Percentiles rank a stretch among this genome's conserved stretches.
Conservation (phyloP, 2,888 invertebrate species). For the Lacanobia oleracea region DNA sequence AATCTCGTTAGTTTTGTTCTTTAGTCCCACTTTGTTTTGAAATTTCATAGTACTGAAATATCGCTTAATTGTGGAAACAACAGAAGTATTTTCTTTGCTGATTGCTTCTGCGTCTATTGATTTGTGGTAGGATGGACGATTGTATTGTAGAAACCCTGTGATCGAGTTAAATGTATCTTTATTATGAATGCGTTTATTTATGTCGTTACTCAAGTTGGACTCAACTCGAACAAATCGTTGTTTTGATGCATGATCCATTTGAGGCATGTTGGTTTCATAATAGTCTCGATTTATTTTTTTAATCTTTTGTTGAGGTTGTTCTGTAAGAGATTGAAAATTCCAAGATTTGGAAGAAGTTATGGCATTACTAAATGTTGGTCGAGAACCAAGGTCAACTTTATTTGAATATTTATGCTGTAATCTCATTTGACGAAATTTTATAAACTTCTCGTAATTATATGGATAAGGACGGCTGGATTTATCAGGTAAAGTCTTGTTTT, state of each 20-base stretch:
- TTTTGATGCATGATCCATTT: constrained; percentile 12
- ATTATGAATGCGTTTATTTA: not conserved
- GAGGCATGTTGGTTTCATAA: not conserved
- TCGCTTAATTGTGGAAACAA: constrained; percentile 44
- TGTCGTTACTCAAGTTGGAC: constrained; percentile 27
- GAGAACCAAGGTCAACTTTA: constrained; percentile 2
- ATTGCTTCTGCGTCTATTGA: constrained; percentile 10
- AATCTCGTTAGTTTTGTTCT: constrained; percentile 6
- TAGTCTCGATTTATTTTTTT: not conserved
- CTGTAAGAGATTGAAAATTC: constrained; percentile 1
- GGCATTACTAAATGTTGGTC: constrained; percentile 18
- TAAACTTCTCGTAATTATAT: constrained; percentile 5
- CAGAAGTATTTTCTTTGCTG: constrained; percentile 26
- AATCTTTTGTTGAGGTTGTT: not conserved
- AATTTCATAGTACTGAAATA: constrained; percentile 55
- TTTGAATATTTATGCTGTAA: constrained; percentile 23
- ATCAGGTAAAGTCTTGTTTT: constrained; percentile 40
- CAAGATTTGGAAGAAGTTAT: constrained; percentile 14
- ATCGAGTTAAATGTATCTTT: constrained; percentile 22
- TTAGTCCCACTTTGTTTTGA: constrained; percentile 12
- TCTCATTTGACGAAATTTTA: constrained; percentile 6
- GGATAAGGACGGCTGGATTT: constrained; percentile 27
- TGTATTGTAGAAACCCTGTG: constrained; percentile 7
- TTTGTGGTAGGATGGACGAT: not conserved
- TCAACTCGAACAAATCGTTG: constrained; percentile 23